Conservation (phyloP, 2,113 vertebrate species). For the Gracilinanus agilis region DNA sequence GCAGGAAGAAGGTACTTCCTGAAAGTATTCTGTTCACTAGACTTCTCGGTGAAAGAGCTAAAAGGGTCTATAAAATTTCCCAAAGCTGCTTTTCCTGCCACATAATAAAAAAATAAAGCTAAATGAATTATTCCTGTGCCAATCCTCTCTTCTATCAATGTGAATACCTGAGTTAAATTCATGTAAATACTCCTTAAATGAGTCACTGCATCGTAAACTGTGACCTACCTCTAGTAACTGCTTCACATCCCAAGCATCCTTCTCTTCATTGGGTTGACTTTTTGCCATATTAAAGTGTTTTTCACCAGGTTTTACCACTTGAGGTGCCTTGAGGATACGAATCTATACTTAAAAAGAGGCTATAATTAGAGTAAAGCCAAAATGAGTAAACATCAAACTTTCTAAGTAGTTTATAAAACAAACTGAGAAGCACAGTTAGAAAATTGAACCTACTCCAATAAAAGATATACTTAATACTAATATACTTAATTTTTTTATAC, state of each 20-base stretch:
- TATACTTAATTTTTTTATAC: conserved; percentile 3
- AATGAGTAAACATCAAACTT: background rate
- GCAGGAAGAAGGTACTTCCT: background rate
- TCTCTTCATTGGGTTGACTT: conserved; percentile 86
- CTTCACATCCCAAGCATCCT: conserved; percentile 97
- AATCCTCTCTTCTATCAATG: background rate
- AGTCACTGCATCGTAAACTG: background rate
- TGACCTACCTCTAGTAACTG: conserved; percentile 92
- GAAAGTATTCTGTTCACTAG: background rate
- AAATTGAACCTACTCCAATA: background rate
- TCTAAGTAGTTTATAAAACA: conserved; percentile 34
- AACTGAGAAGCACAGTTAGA: conserved; percentile 7
- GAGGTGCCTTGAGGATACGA: conserved; percentile 93
- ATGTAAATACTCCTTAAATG: background rate
- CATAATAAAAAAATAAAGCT: background rate
- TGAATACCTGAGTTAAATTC: background rate
- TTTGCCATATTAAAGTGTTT: conserved; percentile 95
- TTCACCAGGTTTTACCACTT: conserved; percentile 74
- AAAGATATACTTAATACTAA: background rate
- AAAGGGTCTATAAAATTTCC: background rate
- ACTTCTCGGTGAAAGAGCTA: background rate
- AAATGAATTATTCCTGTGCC: background rate
- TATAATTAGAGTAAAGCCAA: conserved; percentile 62
- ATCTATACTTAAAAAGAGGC: conserved; percentile 88
- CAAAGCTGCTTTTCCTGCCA: background rate